A percentile compares a stretch with the other conserved stretches of the same genome.
phyloP scores from a whole-genome alignment of 1,140 invertebrate species.

The Harpegnathos saltator region DNA sequence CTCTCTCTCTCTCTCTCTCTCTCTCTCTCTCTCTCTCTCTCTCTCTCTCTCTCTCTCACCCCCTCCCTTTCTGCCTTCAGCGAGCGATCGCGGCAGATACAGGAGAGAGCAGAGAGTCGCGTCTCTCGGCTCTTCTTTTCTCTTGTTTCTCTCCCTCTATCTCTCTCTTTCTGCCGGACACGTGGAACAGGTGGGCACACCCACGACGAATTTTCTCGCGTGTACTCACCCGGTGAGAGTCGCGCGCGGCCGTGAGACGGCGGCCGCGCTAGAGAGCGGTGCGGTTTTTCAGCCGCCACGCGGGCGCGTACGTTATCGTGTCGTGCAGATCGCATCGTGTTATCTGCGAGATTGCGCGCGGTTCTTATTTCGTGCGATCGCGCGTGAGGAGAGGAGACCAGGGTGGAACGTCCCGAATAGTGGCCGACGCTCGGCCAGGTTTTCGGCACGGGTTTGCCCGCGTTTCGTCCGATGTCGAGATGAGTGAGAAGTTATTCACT shows the following conservation, averaged over 20 bases:
- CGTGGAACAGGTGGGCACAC: conserved; percentile 66
- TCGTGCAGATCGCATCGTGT: neutral
- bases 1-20: too few relatives aligned
- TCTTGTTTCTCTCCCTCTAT: neutral
- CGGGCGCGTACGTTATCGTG: neutral
- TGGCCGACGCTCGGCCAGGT: too few relatives aligned
- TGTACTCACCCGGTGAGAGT: conserved; percentile 9
- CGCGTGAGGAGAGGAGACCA: too few relatives aligned
- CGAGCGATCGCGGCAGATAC: conserved; percentile 56
- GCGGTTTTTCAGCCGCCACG: neutral
- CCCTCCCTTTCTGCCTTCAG: too few relatives aligned
- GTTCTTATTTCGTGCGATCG: too few relatives aligned
- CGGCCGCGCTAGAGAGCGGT: neutral
- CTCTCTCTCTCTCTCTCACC: too few relatives aligned
- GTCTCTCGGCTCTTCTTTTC: neutral
- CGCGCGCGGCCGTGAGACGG: neutral
- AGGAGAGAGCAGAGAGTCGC: conserved; percentile 16
- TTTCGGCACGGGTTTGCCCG: too few relatives aligned
- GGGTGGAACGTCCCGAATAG: too few relatives aligned
- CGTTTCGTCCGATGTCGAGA: too few relatives aligned
- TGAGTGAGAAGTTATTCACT: too few relatives aligned
- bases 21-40: too few relatives aligned
- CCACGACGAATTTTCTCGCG: conserved; percentile 69
- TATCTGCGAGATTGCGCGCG: neutral
- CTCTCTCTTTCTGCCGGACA: neutral